Evolutionary conservation across 92 coral and sea anemone species (phyloP).

Genomic region (Diadumene lineata): DNA sequence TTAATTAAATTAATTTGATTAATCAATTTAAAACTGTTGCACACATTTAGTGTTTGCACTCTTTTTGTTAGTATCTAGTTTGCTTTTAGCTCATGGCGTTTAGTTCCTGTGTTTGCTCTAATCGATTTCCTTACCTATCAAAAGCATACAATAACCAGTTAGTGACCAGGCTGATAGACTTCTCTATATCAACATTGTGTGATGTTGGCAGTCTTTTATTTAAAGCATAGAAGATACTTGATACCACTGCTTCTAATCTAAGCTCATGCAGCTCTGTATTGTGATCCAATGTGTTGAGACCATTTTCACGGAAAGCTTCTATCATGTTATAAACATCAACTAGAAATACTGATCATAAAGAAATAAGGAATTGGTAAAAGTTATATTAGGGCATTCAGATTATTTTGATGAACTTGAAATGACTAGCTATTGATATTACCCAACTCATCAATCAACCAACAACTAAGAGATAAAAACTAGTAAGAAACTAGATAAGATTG

Average conservation of each 20-base stretch:
- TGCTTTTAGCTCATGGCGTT: no score
- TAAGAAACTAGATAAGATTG: no score
- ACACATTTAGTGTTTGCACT: no score
- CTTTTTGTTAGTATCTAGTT: no score
- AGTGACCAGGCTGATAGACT: constrained; percentile 90
- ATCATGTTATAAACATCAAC: constrained; percentile 98
- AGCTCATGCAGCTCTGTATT: constrained; percentile 96
- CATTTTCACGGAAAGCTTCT: constrained; percentile 99
- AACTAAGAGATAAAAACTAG: no score
- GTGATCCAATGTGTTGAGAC: constrained; percentile 90
- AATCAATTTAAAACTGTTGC: no score
- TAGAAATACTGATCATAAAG: constrained; percentile 72
- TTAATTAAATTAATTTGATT: no score
- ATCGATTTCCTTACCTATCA: constrained; percentile 73
- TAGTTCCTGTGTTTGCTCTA: no score
- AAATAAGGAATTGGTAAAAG: background rate
- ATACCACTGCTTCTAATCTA: constrained; percentile 93
- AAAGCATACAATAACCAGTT: constrained; percentile 98
- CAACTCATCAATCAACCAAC: no score
- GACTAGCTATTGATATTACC: no score
- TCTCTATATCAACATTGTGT: constrained; percentile 89
- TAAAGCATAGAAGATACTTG: constrained; percentile 98
- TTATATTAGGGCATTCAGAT: no score
- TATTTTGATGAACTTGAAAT: no score
- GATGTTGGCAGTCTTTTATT: constrained; percentile 94